phyloP scores from a whole-genome alignment of 1,140 invertebrate species.

The Trichoplusia ni region DNA sequence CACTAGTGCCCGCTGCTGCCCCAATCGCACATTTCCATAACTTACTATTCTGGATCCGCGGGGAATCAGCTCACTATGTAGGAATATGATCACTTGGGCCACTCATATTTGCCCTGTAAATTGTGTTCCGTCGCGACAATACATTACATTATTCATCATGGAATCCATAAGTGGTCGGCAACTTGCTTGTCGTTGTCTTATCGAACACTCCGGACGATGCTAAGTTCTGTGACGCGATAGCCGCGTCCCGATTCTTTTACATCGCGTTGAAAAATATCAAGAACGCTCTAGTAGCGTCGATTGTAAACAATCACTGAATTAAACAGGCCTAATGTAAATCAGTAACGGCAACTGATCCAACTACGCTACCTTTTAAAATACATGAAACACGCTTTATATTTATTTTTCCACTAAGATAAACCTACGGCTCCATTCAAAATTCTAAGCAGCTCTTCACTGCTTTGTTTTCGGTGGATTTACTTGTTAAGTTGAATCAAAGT shows the following conservation, averaged over 20 bases:
- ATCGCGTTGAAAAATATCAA: conserved; percentile 14
- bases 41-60: conserved; percentile 79
- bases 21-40: conserved; percentile 80
- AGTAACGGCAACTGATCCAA: conserved; percentile 7
- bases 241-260: conserved; percentile 53
- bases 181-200: conserved; percentile 42
- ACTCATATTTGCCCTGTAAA: conserved; percentile 64
- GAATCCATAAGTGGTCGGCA: conserved; percentile 48
- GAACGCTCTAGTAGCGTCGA: conserved; percentile 16
- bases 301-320: conserved; percentile 30
- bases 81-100: conserved; percentile 67
- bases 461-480: conserved; percentile 30
- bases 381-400: conserved; percentile 20
- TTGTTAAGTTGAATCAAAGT: conserved; percentile 19
- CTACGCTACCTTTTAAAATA: conserved; percentile 10
- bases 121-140: conserved; percentile 49
- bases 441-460: conserved; percentile 22
- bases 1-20: conserved; percentile 77
- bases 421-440: conserved; percentile 23
- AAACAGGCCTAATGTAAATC: conserved; percentile 1
- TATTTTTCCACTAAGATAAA: conserved; percentile 24
- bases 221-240: conserved; percentile 44
- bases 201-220: conserved; percentile 45
- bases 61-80: conserved; percentile 72
- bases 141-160: conserved; percentile 62